A percentile compares a stretch with the other conserved stretches of the same genome.
Conservation (phyloP, 2,797 vertebrate genomes). For the Crax fasciolata region DNA sequence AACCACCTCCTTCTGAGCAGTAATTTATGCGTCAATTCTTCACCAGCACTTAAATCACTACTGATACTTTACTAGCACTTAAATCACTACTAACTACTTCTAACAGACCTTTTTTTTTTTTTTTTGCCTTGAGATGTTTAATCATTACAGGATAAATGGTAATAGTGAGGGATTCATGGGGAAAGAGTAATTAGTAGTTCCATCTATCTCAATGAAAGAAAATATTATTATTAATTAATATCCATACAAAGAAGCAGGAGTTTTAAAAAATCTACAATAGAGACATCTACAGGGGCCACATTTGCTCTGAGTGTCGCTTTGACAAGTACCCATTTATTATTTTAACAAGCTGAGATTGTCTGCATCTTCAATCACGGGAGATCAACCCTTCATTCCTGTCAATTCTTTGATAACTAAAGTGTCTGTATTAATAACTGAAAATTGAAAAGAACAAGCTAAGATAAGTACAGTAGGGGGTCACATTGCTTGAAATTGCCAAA, state of each 20-base stretch:
- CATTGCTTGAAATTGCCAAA: conserved; percentile 35
- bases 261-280: conserved; percentile 74
- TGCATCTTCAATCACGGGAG: conserved; percentile 62
- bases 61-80: conserved; percentile 59
- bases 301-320: conserved; percentile 74
- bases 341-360: conserved; percentile 76
- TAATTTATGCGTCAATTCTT: conserved; percentile 51
- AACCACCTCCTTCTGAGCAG: neutral
- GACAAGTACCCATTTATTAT: conserved; percentile 79
- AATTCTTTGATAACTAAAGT: conserved; percentile 71
- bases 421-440: conserved; percentile 77
- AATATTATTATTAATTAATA: conserved; percentile 85
- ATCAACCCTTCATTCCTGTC: conserved; percentile 75
- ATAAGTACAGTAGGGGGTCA: conserved; percentile 23
- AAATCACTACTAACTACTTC: conserved; percentile 44
- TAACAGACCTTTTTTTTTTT: conserved; percentile 50
- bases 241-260: conserved; percentile 68
- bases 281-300: conserved; percentile 77
- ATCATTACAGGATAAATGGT: conserved; percentile 79
- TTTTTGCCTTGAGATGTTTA: conserved; percentile 74
- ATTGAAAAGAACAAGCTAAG: conserved; percentile 53
- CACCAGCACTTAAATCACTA: conserved; percentile 47
- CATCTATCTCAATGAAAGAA: conserved; percentile 81
- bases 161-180: conserved; percentile 74
- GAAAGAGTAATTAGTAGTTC: conserved; percentile 80